Evolutionary conservation across 2,888 invertebrate species (phyloP).

Genomic region (Luperina testacea): DNA sequence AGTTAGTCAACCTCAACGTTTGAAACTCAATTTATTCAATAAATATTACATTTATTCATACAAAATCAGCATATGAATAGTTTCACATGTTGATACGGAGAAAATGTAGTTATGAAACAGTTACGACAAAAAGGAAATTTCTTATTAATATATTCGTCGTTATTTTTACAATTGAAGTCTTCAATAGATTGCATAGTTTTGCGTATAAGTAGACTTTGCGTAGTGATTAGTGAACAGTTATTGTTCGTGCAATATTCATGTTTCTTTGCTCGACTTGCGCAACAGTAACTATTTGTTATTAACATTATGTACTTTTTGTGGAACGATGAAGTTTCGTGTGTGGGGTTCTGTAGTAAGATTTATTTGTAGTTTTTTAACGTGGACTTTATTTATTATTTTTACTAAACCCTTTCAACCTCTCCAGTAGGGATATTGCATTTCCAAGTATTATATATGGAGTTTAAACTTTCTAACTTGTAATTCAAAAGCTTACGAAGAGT

Average conservation of each 20-base stretch:
- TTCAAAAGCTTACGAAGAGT: background rate
- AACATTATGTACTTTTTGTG: slow-evolving; percentile 48
- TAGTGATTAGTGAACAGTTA: slow-evolving; percentile 65
- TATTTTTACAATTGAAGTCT: slow-evolving; percentile 53
- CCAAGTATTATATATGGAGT: background rate
- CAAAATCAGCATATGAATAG: slow-evolving; percentile 41
- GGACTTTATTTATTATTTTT: too few relatives aligned
- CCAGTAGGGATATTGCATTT: background rate
- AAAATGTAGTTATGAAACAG: slow-evolving; percentile 57
- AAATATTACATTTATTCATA: slow-evolving; percentile 39
- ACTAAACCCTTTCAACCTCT: too few relatives aligned
- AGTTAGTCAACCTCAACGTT: background rate
- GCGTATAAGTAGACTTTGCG: slow-evolving; percentile 44
- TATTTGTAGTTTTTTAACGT: background rate
- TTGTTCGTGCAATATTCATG: slow-evolving; percentile 63
- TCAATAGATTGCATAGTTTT: slow-evolving; percentile 60
- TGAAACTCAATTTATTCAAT: slow-evolving; percentile 32
- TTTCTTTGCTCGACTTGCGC: slow-evolving; percentile 46
- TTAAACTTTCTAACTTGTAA: background rate
- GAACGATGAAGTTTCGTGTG: background rate
- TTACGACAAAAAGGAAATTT: slow-evolving; percentile 59
- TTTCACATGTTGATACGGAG: slow-evolving; percentile 42
- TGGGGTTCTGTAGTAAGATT: slow-evolving; percentile 32
- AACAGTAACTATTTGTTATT: slow-evolving; percentile 55
- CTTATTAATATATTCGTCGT: slow-evolving; percentile 53